A percentile compares a stretch with the other conserved stretches of the same genome.
Evolutionary conservation across 1,140 invertebrate genomes (phyloP).

Genomic region (Apocrypta bakeri): DNA sequence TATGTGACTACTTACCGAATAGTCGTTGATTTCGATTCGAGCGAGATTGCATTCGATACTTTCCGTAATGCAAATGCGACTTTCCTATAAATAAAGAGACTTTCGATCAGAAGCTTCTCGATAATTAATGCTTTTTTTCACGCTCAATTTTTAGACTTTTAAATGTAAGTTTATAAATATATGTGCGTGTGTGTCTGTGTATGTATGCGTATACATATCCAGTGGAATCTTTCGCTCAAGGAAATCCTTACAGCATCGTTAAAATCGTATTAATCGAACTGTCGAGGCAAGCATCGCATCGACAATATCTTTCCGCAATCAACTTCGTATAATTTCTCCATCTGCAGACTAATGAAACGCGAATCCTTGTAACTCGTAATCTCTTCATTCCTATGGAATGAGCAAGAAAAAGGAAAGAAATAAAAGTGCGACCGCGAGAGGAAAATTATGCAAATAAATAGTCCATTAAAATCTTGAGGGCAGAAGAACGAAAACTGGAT

Average conservation of each 20-base stretch:
- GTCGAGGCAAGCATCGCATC: background rate
- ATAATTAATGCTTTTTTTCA: background rate
- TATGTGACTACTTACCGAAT: too few species aligned
- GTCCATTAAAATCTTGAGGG: background rate
- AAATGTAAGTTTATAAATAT: too few species aligned
- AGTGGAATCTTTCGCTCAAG: too few species aligned
- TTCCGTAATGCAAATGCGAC: too few species aligned
- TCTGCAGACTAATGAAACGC: background rate
- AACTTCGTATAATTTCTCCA: background rate
- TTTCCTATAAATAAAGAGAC: too few species aligned
- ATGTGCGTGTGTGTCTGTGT: too few species aligned
- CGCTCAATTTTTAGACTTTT: background rate
- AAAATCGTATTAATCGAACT: background rate
- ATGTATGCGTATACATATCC: too few species aligned
- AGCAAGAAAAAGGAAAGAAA: too few species aligned
- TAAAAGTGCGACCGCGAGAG: background rate
- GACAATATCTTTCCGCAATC: background rate
- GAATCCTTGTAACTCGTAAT: background rate
- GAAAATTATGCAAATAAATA: conserved; percentile 17
- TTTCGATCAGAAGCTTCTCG: too few species aligned
- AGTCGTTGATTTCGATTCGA: too few species aligned
- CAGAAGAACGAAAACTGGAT: background rate
- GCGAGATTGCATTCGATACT: too few species aligned
- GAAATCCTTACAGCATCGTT: background rate
- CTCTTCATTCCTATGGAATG: background rate